A percentile compares a stretch with the other conserved stretches of the same genome.
Evolutionary conservation across 2,797 vertebrate species (phyloP).

Genomic region (Atherinosoma microstoma): DNA sequence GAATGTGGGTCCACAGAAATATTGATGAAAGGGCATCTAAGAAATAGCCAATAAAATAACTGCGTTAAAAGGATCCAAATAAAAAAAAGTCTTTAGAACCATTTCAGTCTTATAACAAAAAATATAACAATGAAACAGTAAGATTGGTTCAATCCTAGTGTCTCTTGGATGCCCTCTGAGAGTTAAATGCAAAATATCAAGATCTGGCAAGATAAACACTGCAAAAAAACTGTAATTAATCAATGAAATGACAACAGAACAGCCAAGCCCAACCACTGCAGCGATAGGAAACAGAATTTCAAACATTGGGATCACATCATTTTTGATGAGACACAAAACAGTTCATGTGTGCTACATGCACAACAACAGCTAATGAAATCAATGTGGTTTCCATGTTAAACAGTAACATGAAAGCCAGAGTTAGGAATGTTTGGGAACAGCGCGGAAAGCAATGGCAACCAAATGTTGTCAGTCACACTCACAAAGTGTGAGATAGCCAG

Average conservation of each 20-base stretch:
- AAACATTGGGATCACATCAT: conserved; percentile 32
- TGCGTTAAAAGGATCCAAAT: conserved; percentile 28
- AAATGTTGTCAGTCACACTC: conserved; percentile 30
- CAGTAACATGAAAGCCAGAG: conserved; percentile 32
- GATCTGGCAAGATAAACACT: conserved; percentile 46
- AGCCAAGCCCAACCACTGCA: conserved; percentile 25
- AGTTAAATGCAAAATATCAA: conserved; percentile 24
- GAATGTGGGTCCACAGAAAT: conserved; percentile 23
- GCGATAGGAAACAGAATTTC: conserved; percentile 9
- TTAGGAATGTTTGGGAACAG: conserved; percentile 24
- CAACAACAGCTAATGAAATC: conserved; percentile 39
- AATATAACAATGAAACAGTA: conserved; percentile 17
- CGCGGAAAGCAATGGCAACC: conserved; percentile 29
- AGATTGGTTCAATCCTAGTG: conserved; percentile 30
- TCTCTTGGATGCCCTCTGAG: conserved; percentile 37
- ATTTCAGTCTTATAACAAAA: conserved; percentile 30
- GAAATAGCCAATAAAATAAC: conserved; percentile 55
- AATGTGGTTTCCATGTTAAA: conserved; percentile 39
- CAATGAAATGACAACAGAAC: conserved; percentile 39
- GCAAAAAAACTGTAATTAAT: conserved; percentile 44
- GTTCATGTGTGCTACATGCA: conserved; percentile 11
- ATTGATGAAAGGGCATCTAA: conserved; percentile 26
- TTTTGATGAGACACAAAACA: conserved; percentile 25
- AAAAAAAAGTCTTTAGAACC: conserved; percentile 33
- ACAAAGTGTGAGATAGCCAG: conserved; percentile 24